These are phyloP conservation scores for Discoglossus pictus DNA, from an alignment of 2,797 vertebrate genomes.

Conservation along the genomic window DNA sequence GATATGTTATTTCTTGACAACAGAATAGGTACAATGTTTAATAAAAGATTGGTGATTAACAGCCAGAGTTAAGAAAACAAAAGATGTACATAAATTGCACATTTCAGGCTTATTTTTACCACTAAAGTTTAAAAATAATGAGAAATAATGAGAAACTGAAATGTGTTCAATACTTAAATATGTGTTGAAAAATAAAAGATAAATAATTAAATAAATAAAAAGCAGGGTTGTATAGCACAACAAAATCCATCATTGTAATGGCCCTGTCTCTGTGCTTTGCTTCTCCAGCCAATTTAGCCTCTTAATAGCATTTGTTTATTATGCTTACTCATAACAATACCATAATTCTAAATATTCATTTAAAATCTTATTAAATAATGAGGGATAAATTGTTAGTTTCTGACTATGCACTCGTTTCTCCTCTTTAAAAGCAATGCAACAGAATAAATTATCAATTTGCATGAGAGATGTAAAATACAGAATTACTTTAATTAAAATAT, in stretches of 20 bases:
- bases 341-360: slow-evolving; percentile 37
- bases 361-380: slow-evolving; percentile 30
- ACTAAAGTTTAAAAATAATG: slow-evolving; percentile 9
- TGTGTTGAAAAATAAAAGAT: slow-evolving; percentile 17
- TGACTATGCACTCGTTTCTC: not conserved
- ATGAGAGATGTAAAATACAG: not conserved
- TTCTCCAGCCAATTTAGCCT: slow-evolving; percentile 18
- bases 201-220: not conserved
- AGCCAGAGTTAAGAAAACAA: slow-evolving; percentile 1
- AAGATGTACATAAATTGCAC: not conserved
- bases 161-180: slow-evolving; percentile 8
- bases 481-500: slow-evolving; percentile 1
- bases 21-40: too few relatives aligned
- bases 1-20: too few relatives aligned
- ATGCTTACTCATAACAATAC: slow-evolving; percentile 22
- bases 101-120: not conserved
- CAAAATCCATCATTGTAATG: slow-evolving; percentile 29
- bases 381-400: slow-evolving; percentile 17
- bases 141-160: slow-evolving; percentile 27
- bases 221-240: slow-evolving; percentile 25
- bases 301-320: slow-evolving; percentile 42
- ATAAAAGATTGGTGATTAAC: too few relatives aligned
- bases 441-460: not conserved
- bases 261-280: slow-evolving; percentile 19
- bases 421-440: not conserved